Conservation (phyloP, 2,113 vertebrate species). For the Megalops atlanticus region DNA sequence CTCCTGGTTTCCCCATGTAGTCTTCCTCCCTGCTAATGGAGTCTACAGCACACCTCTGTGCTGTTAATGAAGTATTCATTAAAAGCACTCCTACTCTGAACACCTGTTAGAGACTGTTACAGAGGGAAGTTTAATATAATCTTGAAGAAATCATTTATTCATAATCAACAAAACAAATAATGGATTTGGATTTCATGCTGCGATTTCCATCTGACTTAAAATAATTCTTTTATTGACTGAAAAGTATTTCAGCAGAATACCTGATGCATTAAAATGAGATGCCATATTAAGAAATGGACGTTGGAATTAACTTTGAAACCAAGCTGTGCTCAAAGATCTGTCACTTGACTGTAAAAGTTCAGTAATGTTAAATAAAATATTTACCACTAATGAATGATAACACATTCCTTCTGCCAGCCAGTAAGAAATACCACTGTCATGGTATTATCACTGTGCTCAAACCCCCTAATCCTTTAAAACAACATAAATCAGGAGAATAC, state of each 20-base stretch:
- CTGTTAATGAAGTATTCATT: slow-evolving; percentile 1
- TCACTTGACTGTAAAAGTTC: neutral
- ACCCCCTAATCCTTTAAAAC: too few species aligned
- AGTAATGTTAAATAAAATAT: neutral
- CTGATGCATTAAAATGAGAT: neutral
- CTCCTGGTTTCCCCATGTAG: neutral
- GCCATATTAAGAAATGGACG: neutral
- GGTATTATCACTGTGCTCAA: neutral
- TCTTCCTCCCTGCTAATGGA: neutral
- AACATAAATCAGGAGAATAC: too few species aligned
- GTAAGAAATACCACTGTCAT: slow-evolving; percentile 5
- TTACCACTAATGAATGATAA: neutral
- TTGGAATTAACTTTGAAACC: neutral
- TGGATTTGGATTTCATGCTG: neutral
- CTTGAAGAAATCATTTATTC: neutral
- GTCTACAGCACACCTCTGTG: neutral
- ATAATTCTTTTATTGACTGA: neutral
- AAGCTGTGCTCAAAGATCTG: neutral
- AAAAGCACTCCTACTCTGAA: neutral
- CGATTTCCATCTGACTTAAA: neutral
- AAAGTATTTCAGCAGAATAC: neutral
- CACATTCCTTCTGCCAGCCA: neutral
- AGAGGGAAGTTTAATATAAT: neutral
- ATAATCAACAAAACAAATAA: neutral
- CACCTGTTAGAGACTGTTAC: neutral